Evolutionary conservation across 1,140 invertebrate species (phyloP).

Genomic region (Potamilus streckersoni): DNA sequence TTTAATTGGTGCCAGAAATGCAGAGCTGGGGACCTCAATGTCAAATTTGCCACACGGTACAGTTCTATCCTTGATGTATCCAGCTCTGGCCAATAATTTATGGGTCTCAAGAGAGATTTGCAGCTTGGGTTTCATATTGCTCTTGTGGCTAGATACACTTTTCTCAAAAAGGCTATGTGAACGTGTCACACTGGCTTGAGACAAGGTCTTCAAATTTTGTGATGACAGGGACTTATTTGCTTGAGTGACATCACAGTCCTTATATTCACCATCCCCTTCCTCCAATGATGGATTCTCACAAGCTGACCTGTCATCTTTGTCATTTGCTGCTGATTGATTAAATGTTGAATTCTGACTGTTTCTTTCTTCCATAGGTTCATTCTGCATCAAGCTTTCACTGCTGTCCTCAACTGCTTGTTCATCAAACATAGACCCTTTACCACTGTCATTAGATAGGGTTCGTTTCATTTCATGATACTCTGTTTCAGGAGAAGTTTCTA

Average conservation of each 20-base stretch:
- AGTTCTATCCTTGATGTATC: constrained; percentile 43
- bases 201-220: constrained; percentile 3
- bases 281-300: not conserved
- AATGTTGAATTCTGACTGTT: not conserved
- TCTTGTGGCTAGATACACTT: constrained; percentile 29
- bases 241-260: no score
- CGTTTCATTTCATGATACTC: constrained; percentile 34
- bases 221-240: not conserved
- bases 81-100: constrained; percentile 54
- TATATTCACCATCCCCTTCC: not conserved
- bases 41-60: constrained; percentile 19
- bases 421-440: constrained; percentile 52
- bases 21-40: constrained; percentile 27
- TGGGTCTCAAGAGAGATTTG: constrained; percentile 59
- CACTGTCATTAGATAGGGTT: constrained; percentile 50
- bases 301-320: not conserved
- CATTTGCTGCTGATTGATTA: not conserved
- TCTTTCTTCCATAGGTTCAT: no score
- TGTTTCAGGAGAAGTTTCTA: not conserved
- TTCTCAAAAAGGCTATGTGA: constrained; percentile 48
- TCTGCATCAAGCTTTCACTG: not conserved
- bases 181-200: constrained; percentile 27
- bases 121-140: constrained; percentile 55
- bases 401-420: constrained; percentile 19
- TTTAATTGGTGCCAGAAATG: constrained; percentile 38